Percentiles rank a stretch among this genome's conserved stretches.
phyloP scores from a whole-genome alignment of 2,888 invertebrate species.

The Drosophila diplacantha region DNA sequence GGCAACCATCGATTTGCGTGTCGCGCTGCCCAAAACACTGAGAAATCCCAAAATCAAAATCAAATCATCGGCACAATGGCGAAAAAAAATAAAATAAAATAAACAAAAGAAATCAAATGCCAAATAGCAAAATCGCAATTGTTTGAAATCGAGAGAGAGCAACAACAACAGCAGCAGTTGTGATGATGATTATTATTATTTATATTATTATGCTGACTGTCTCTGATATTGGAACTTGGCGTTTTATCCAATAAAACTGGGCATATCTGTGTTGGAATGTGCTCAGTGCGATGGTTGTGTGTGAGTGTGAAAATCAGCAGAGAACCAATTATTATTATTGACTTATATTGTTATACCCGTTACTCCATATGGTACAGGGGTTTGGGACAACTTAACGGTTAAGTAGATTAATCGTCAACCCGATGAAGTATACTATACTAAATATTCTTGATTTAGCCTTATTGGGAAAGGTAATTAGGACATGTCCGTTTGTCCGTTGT shows the following conservation, averaged over 20 bases:
- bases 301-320: slow-evolving; percentile 6
- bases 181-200: slow-evolving; percentile 22
- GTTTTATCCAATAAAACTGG: slow-evolving; percentile 1
- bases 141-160: slow-evolving; percentile 5
- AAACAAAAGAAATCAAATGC: slow-evolving; percentile 46
- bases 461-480: background rate
- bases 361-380: background rate
- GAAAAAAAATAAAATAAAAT: background rate
- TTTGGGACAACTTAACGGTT: background rate
- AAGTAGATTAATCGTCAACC: background rate
- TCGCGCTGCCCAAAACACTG: slow-evolving; percentile 56
- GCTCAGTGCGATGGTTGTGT: background rate
- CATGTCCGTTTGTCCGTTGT: too few relatives aligned
- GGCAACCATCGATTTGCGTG: slow-evolving; percentile 65
- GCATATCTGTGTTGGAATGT: slow-evolving; percentile 18
- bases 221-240: slow-evolving; percentile 13
- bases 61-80: slow-evolving; percentile 13
- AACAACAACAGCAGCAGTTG: background rate
- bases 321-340: background rate
- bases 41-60: slow-evolving; percentile 51
- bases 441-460: background rate
- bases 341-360: background rate
- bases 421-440: background rate
- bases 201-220: slow-evolving; percentile 14
- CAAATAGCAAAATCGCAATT: slow-evolving; percentile 28